Conservation (phyloP, 2,797 vertebrate species). For the Rhabdophis nuchalis region DNA sequence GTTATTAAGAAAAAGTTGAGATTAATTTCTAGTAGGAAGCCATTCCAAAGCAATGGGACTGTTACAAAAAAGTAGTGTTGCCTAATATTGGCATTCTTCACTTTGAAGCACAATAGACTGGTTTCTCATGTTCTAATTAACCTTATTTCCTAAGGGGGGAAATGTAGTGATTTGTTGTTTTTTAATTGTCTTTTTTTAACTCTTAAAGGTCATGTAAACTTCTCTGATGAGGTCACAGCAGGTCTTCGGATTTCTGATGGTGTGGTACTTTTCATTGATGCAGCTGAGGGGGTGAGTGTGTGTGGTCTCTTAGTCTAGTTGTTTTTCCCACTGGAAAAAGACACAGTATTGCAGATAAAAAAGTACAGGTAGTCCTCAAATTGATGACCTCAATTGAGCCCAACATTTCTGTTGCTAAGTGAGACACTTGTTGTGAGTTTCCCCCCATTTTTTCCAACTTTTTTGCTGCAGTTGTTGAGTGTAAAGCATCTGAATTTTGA, state of each 20-base stretch:
- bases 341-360: background rate
- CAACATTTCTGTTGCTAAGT: background rate
- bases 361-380: background rate
- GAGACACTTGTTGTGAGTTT: background rate
- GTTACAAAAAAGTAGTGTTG: background rate
- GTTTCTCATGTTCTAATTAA: background rate
- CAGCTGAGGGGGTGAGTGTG: slow-evolving; percentile 90
- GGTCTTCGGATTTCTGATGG: slow-evolving; percentile 95
- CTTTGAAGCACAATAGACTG: background rate
- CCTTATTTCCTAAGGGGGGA: background rate
- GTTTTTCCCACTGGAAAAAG: background rate
- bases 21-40: background rate
- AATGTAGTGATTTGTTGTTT: background rate
- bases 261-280: slow-evolving; percentile 95
- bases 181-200: background rate
- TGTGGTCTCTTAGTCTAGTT: background rate
- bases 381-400: background rate
- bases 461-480: background rate
- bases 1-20: background rate
- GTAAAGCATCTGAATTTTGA: background rate
- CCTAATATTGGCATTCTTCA: background rate
- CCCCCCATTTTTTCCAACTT: background rate
- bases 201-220: slow-evolving; percentile 89
- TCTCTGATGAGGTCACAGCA: slow-evolving; percentile 95
- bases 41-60: background rate